phyloP scores from a whole-genome alignment of 2,797 vertebrate genomes.

The Margarornis squamiger region DNA sequence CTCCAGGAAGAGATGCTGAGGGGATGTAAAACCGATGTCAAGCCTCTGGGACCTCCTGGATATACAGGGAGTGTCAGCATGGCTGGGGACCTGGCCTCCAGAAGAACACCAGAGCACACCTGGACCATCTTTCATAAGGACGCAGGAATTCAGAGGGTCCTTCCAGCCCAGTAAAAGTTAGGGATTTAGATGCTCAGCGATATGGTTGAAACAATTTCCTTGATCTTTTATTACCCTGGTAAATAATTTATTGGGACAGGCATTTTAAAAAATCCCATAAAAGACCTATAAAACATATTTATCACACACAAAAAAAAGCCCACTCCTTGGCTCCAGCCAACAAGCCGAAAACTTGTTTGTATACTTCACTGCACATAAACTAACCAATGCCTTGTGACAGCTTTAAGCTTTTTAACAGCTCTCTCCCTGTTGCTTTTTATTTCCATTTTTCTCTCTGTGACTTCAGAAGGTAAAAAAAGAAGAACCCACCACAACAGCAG shows the following conservation, averaged over 20 bases:
- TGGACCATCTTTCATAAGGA: background rate
- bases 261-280: constrained; percentile 74
- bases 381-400: constrained; percentile 55
- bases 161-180: constrained; percentile 64
- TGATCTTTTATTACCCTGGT: constrained; percentile 75
- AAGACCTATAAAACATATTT: constrained; percentile 76
- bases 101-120: background rate
- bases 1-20: background rate
- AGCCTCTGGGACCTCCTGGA: background rate
- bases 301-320: constrained; percentile 22
- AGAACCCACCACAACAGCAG: background rate
- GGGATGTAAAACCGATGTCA: background rate
- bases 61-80: background rate
- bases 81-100: background rate
- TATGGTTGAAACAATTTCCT: constrained; percentile 70
- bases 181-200: constrained; percentile 72
- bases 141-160: background rate
- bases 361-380: constrained; percentile 67
- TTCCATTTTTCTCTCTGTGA: constrained; percentile 21
- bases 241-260: constrained; percentile 78
- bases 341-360: constrained; percentile 63
- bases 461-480: background rate
- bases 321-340: constrained; percentile 51
- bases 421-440: constrained; percentile 39
- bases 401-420: constrained; percentile 63